Evolutionary conservation across 1,140 invertebrate genomes (phyloP), one percentile per base, ranked within the genome.

Genomic region (Steinernema khuongi): DNA sequence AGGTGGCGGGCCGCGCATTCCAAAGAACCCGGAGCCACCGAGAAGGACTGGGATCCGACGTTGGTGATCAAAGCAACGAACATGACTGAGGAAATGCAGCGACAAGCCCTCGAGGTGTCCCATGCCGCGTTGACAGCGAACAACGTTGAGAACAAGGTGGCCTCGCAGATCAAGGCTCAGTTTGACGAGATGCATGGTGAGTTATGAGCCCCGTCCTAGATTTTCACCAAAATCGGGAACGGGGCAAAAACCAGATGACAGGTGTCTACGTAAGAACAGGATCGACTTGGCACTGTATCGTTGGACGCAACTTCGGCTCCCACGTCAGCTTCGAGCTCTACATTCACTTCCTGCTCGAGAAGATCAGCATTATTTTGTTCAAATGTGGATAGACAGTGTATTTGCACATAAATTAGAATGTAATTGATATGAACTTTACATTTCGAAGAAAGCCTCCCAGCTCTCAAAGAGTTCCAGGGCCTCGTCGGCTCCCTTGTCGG

Each of bases 351-450:
- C 94, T 94, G 85, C 88, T 94, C 79, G 93, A 93, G 75, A 93
- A 94, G 87, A 93, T 95, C 79, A 93, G 93, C 78, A 94, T 97
- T 86, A 89, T 97, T 77, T 90, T 97, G 68, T 97, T 97, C 89
- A 97, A 97, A 90, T 96, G 94, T 88, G 95, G 95, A 88, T 96
- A n/a, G 50, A 60, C 50, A 60, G 19, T n/a, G n/a, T n/a, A 11
- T 60, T 60, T 60, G 4, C 50, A 60, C 50, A 60, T n/a, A 14
- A 60, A 60, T 4, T 17, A n/a, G 26, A 22, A 14, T 60, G 36
- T 41, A 41, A 41, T 7, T 41, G 36, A n/a, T n/a, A n/a, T n/a
- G n/a, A n/a, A n/a, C 19, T 69, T 72, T 72, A 72, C 71, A 72
- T 72, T 28, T 28, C 26, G 50, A 67, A 70, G 30, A 73, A 36